These are phyloP conservation scores for Laspeyria flexula DNA, from an alignment of 2,888 invertebrate species.

Conservation along the genomic window DNA sequence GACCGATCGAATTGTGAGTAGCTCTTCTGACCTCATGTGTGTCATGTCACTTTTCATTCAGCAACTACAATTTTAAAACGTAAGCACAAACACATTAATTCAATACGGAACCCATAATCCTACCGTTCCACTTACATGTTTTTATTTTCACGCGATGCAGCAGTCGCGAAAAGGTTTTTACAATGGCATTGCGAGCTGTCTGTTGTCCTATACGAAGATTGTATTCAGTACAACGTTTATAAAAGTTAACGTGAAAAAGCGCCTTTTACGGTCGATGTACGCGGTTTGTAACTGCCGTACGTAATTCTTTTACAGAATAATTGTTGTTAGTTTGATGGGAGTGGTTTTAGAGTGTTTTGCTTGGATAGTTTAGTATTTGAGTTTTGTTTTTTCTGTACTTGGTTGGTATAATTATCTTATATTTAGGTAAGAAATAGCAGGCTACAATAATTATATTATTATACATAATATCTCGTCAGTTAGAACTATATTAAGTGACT, in stretches of 20 bases:
- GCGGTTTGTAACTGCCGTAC: constrained; percentile 27
- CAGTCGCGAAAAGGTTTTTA: constrained; percentile 47
- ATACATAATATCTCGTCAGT: no score
- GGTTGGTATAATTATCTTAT: no score
- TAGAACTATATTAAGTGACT: no score
- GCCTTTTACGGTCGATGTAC: constrained; percentile 45
- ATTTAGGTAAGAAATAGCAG: no score
- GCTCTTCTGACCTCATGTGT: no score
- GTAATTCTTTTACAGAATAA: constrained; percentile 28
- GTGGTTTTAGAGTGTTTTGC: constrained; percentile 8
- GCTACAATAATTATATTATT: no score
- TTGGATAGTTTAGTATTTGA: no score
- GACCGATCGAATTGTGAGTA: no score
- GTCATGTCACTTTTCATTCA: no score
- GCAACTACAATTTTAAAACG: neutral
- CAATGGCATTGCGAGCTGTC: constrained; percentile 53
- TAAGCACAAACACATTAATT: neutral
- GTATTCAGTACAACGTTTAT: constrained; percentile 60
- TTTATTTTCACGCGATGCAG: constrained; percentile 44
- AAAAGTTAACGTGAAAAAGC: constrained; percentile 57
- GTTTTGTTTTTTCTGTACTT: no score
- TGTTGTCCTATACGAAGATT: constrained; percentile 56
- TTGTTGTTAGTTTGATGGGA: constrained; percentile 12
- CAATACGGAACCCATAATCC: constrained; percentile 35
- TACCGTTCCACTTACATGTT: constrained; percentile 16